Base-by-base conservation (phyloP, 2,797 vertebrate genomes). In the Brotogeris chrysoptera region DNA sequence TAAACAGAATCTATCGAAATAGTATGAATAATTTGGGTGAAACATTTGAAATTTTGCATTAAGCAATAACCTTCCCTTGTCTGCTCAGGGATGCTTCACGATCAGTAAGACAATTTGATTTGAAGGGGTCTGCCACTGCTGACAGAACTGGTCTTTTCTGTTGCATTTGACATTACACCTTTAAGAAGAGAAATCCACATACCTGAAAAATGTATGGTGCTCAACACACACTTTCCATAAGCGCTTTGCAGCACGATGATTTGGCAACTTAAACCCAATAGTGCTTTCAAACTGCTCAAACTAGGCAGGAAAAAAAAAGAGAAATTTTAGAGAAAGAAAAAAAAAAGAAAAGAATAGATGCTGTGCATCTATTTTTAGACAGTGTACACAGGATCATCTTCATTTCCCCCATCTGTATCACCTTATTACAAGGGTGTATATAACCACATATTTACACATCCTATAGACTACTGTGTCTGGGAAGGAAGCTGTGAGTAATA, bases 181-280 rank as follows among this genome's bases (percentile, higher is more conserved):
- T 68, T 82, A 94, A 57, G 47, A 93, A 95, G 96, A 91, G 49
- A 91, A 71, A 72, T 83, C 39, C 71, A 81, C 96, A 8, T 96
- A 99, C 99, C 99, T 99, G 98, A 99, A 99, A 98, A 99, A 99
- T 8, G 99, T 99, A 70, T 99, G 99, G 90, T 99, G 99, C 55
- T 99, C 99, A 69, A 99, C 99, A 61, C 99, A 99, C 28, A 99
- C 99, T 97, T 99, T 99, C 99, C 99, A 99, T 59, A 99, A 98
- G 94, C 99, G 98, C 96, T 99, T 99, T 92, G 99, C 99, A 65
- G 99, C 99, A 53, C 99, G 98, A 78, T 99, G 99, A 97, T 99
- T 99, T 80, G 99, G 99, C 81, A 99, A 98, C 93, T 99, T 99
- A 98, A 99, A 99, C 41, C 99, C 99, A 92, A 99, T 99, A 39